Percentiles rank a stretch among this genome's conserved stretches.
These are phyloP conservation scores for Poecilus cupreus DNA, from an alignment of 2,888 invertebrate genomes.

Conservation along the genomic window DNA sequence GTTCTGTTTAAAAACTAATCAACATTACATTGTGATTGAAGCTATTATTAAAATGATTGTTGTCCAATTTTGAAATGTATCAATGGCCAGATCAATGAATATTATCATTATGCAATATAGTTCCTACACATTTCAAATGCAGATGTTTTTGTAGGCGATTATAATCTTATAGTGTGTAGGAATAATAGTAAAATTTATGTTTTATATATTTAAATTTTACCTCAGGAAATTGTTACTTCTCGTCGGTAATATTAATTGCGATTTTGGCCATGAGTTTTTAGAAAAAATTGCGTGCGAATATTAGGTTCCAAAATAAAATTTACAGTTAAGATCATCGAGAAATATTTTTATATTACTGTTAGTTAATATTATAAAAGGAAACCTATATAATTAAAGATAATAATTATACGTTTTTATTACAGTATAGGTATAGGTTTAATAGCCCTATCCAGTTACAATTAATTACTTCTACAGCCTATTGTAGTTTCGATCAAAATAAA, in stretches of 20 bases:
- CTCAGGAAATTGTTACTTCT: background rate
- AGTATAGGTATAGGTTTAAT: background rate
- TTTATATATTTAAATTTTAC: background rate
- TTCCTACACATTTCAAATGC: too few species aligned
- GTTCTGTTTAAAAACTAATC: too few species aligned
- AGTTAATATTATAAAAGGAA: background rate
- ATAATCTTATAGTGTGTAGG: too few species aligned
- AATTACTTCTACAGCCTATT: too few species aligned
- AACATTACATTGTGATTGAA: too few species aligned
- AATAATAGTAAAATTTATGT: too few species aligned
- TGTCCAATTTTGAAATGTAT: background rate
- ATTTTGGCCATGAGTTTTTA: background rate
- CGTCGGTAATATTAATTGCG: background rate
- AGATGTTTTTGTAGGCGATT: too few species aligned
- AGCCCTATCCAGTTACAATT: background rate
- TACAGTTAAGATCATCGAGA: background rate
- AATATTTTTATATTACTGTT: conserved; percentile 19
- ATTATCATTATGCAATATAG: too few species aligned
- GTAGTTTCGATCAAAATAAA: too few species aligned
- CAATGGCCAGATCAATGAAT: background rate
- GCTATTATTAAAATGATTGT: background rate
- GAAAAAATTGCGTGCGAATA: background rate
- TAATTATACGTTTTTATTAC: conserved; percentile 4
- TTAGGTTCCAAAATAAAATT: background rate
- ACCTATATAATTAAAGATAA: conserved; percentile 11